Percentiles rank a stretch among this genome's conserved stretches.
Conservation (phyloP, 2,797 vertebrate species). For the Taeniopygia guttata region DNA sequence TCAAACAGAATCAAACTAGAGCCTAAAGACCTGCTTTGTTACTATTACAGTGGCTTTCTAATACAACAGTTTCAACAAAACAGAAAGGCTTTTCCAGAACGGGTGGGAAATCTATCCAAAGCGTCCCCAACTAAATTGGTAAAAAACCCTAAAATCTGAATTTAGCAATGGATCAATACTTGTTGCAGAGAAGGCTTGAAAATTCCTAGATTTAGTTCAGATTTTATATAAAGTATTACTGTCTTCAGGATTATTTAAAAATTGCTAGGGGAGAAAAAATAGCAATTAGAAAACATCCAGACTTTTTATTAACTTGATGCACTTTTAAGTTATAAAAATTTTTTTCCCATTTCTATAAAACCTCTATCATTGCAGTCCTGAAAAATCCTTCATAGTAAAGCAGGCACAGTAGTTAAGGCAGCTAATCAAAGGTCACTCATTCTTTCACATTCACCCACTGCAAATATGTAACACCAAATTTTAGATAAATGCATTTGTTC, state of each 20-base stretch:
- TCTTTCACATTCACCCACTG: background rate
- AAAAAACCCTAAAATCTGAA: background rate
- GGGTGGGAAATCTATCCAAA: background rate
- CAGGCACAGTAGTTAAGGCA: background rate
- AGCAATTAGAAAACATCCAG: rapidly evolving
- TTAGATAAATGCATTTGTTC: background rate
- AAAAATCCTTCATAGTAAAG: background rate
- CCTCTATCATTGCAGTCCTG: background rate
- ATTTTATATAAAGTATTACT: background rate
- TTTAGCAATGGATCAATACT: background rate
- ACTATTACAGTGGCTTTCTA: background rate
- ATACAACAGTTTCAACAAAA: background rate
- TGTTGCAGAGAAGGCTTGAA: background rate
- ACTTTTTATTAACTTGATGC: background rate
- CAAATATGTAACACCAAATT: background rate
- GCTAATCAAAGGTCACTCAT: background rate
- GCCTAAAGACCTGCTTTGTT: background rate
- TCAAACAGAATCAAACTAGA: background rate
- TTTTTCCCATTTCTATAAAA: background rate
- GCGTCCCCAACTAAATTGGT: background rate
- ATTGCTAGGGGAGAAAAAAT: background rate
- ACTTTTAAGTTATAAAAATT: background rate
- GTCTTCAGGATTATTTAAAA: background rate
- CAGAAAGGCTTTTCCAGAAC: background rate
- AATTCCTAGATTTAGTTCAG: background rate